Conservation (phyloP, 2,888 invertebrate genomes). For the Polia nebulosa region DNA sequence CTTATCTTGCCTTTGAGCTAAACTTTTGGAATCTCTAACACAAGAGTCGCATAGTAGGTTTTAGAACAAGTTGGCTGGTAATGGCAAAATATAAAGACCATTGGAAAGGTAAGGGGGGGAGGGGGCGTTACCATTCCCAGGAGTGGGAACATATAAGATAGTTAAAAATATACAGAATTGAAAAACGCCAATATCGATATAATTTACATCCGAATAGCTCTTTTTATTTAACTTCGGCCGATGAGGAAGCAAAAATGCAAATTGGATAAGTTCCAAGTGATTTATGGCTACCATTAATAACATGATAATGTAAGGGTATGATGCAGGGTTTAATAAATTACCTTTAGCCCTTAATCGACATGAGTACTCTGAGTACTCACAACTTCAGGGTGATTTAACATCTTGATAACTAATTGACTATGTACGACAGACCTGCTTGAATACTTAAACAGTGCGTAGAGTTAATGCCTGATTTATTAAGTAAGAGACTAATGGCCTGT, state of each 20-base stretch:
- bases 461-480: no score
- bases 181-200: background rate
- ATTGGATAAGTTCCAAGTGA: constrained; percentile 31
- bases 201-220: background rate
- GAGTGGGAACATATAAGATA: no score
- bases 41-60: no score
- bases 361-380: constrained; percentile 4
- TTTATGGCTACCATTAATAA: constrained; percentile 45
- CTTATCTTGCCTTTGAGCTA: no score
- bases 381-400: constrained; percentile 5
- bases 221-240: constrained; percentile 11
- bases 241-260: constrained; percentile 38
- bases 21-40: no score
- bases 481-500: background rate
- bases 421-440: background rate
- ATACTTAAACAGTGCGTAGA: constrained; percentile 1
- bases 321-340: constrained; percentile 41
- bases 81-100: no score
- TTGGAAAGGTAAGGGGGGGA: no score
- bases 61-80: no score
- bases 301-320: constrained; percentile 3
- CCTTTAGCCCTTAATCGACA: constrained; percentile 1
- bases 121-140: no score
- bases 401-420: constrained; percentile 27
- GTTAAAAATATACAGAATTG: no score